Evolutionary conservation across 2,888 invertebrate species (phyloP), one percentile per base, ranked within the genome.

Genomic region (Macrosoma leucophasiata): DNA sequence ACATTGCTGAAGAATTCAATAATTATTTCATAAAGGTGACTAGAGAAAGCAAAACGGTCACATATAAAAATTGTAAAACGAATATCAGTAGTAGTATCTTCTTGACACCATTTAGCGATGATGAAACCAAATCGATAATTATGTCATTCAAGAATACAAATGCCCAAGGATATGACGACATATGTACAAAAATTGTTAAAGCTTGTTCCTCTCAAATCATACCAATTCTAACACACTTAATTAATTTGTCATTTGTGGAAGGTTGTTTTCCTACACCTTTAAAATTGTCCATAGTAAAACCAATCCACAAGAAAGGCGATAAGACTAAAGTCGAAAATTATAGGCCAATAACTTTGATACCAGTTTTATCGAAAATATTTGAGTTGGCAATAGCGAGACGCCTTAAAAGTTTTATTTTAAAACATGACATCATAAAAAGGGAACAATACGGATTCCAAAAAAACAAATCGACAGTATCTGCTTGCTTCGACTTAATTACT

Each of bases 181-280:
- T 39, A 13, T 18, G 12, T 7, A 39, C 38, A 3, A 39, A 34
- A 14, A 23, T 39, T 4, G 19, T 39, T n/a, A 39, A 39, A 28
- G 22, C 12, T 3, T 34, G 38, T 20, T 23, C 13, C 6, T 15
- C 22, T 4, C 18, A 39, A 34, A 23, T 39, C 1, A 11, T 11
- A 5, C 9, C n/a, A 8, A 29, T 34, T 3, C 15, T 34, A 6
- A 19, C 30, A n/a, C 19, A 14, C 20, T 11, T 39, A 9, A 22
- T 39, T 9, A 39, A 37, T 13, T 20, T 28, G 1, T 37, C 32
- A 6, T 14, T 37, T 2, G 19, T 23, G 12, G 23, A 24, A n/a
- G 27, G n/a, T n/a, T n/a, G n/a, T n/a, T n/a, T n/a, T n/a, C n/a
- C n/a, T n/a, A n/a, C n/a, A n/a, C n/a, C n/a, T n/a, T n/a, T n/a